Percentiles rank a stretch among this genome's conserved stretches.
Evolutionary conservation across 37 sponge, comb jelly and placozoan species (phyloP).

Genomic region (Eunapius fragilis): DNA sequence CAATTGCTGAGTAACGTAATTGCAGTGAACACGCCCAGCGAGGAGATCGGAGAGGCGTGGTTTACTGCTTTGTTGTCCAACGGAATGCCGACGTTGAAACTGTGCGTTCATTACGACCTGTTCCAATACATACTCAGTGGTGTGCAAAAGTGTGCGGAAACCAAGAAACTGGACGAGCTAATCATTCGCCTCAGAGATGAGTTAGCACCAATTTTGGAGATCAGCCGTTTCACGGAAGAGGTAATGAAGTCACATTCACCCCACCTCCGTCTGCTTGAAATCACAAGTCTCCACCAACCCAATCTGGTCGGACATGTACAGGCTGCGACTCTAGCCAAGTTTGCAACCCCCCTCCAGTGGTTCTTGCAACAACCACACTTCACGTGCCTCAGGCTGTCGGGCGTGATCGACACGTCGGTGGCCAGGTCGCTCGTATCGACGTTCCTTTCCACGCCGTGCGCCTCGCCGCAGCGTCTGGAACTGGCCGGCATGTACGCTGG

Average conservation of each 20-base stretch:
- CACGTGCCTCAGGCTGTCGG: not conserved
- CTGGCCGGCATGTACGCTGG: not conserved
- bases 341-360: not conserved
- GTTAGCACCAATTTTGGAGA: too few species aligned
- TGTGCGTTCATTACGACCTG: too few species aligned
- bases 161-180: too few species aligned
- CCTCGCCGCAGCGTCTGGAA: not conserved
- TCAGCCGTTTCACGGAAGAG: not conserved
- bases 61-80: too few species aligned
- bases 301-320: not conserved
- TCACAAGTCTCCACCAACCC: not conserved
- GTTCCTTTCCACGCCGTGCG: not conserved
- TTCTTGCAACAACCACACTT: not conserved
- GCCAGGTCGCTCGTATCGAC: not conserved
- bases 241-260: not conserved
- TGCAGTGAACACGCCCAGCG: too few species aligned
- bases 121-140: too few species aligned
- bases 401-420: not conserved
- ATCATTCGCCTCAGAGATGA: too few species aligned
- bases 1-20: too few species aligned
- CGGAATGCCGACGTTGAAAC: too few species aligned
- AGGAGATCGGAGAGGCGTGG: too few species aligned
- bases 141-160: too few species aligned
- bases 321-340: not conserved
- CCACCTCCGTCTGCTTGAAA: not conserved